A percentile compares a stretch with the other conserved stretches of the same genome.
Evolutionary conservation across 2,113 vertebrate species (phyloP).

Genomic region (Nothobranchius furzeri): DNA sequence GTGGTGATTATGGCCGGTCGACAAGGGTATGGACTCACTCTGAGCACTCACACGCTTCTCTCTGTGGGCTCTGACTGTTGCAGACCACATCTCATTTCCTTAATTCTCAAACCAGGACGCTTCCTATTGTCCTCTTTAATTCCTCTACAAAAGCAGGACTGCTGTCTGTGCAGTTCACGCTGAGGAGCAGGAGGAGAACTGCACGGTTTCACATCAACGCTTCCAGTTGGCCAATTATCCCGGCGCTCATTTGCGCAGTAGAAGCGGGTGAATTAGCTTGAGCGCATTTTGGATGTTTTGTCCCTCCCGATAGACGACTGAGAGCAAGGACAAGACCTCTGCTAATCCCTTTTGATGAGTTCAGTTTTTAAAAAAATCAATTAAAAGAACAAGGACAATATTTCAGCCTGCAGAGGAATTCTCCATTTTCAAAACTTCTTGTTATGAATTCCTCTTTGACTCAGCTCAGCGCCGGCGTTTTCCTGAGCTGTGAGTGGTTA

Average conservation of each 20-base stretch:
- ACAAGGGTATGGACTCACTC: conserved; percentile 43
- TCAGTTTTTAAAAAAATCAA: conserved; percentile 2
- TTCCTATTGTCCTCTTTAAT: conserved; percentile 54
- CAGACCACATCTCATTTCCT: conserved; percentile 56
- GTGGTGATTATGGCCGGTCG: conserved; percentile 56
- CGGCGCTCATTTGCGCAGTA: conserved; percentile 12
- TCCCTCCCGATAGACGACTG: conserved; percentile 32
- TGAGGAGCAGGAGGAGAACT: conserved; percentile 42
- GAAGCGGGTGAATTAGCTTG: conserved; percentile 25
- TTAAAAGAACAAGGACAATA: conserved; percentile 11
- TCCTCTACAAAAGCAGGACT: conserved; percentile 35
- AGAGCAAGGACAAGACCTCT: conserved; percentile 37
- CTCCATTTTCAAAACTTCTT: neutral
- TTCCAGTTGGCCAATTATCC: conserved; percentile 60
- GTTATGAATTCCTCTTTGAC: conserved; percentile 16
- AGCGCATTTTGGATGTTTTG: conserved; percentile 23
- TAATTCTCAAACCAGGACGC: conserved; percentile 56
- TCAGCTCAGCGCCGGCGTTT: conserved; percentile 19
- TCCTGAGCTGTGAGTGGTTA: conserved; percentile 33
- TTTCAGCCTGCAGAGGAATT: neutral
- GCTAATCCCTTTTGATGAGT: conserved; percentile 39
- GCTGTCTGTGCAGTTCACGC: conserved; percentile 21
- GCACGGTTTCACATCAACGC: conserved; percentile 46
- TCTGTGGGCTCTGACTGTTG: conserved; percentile 61
- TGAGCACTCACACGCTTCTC: conserved; percentile 52